phyloP scores from a whole-genome alignment of 2,113 vertebrate species.

The Anser cygnoides region DNA sequence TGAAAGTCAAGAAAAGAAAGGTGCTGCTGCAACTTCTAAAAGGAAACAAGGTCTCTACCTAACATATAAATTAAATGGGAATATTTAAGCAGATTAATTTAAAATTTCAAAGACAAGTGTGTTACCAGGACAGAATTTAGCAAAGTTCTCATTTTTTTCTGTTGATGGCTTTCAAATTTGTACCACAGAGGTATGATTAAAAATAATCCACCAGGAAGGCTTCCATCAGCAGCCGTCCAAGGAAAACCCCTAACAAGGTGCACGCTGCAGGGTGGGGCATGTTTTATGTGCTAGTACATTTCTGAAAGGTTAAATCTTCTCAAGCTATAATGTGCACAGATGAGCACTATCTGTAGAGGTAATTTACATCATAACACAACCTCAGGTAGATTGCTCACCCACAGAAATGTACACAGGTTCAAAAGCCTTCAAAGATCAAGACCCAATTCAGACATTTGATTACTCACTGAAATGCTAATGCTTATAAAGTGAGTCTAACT shows the following conservation, averaged over 20 bases:
- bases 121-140: neutral
- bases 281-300: neutral
- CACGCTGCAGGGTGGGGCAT: neutral
- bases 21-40: neutral
- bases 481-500: neutral
- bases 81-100: neutral
- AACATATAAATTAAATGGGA: neutral
- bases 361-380: neutral
- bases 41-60: neutral
- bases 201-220: neutral
- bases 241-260: neutral
- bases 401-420: neutral
- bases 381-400: neutral
- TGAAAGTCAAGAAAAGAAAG: neutral
- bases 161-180: neutral
- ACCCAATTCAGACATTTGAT: neutral
- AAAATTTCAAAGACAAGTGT: neutral
- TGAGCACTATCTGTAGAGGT: neutral
- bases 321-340: neutral
- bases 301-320: neutral
- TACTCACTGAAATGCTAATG: neutral
- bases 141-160: neutral
- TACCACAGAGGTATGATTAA: neutral
- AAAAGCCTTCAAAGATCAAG: neutral
- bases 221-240: neutral